Evolutionary conservation across 2,888 invertebrate species (phyloP).

Genomic region (Teinopalpus imperialis): DNA sequence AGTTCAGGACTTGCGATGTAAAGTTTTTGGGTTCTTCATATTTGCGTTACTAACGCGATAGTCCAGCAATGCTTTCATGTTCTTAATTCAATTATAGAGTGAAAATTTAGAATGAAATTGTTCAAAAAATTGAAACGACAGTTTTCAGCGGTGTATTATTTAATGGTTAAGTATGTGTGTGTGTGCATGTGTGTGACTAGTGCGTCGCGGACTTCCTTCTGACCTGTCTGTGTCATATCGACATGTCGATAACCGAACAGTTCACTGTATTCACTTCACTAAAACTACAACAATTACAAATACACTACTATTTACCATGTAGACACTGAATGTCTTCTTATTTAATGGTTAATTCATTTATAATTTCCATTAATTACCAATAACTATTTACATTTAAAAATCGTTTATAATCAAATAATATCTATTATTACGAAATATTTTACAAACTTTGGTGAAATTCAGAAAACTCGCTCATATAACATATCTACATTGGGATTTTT

Average conservation of each 20-base stretch:
- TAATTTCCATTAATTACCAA: slow-evolving; percentile 64
- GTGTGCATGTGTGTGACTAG: slow-evolving; percentile 58
- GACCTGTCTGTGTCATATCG: slow-evolving; percentile 45
- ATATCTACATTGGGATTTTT: slow-evolving; percentile 57
- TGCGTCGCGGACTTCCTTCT: slow-evolving; percentile 65
- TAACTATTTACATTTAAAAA: slow-evolving; percentile 79
- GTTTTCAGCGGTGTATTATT: slow-evolving; percentile 17
- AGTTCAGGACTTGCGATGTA: slow-evolving; percentile 28
- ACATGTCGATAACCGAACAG: slow-evolving; percentile 44
- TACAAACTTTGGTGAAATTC: slow-evolving; percentile 82
- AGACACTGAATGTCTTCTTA: slow-evolving; percentile 72
- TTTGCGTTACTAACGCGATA: not conserved
- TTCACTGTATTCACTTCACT: slow-evolving; percentile 68
- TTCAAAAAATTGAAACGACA: slow-evolving; percentile 1
- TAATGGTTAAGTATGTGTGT: slow-evolving; percentile 30
- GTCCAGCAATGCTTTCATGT: slow-evolving; percentile 2
- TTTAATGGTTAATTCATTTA: slow-evolving; percentile 69
- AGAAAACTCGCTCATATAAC: slow-evolving; percentile 70
- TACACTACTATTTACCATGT: slow-evolving; percentile 79
- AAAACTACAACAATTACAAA: slow-evolving; percentile 80
- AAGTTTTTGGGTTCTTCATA: not conserved
- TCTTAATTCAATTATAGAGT: slow-evolving; percentile 2
- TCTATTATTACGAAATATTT: slow-evolving; percentile 78
- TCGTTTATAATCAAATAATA: slow-evolving; percentile 74
- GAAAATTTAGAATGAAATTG: slow-evolving; percentile 7